Evolutionary conservation across 2,888 invertebrate genomes (phyloP).

Genomic region (Lucinisca nassula): DNA sequence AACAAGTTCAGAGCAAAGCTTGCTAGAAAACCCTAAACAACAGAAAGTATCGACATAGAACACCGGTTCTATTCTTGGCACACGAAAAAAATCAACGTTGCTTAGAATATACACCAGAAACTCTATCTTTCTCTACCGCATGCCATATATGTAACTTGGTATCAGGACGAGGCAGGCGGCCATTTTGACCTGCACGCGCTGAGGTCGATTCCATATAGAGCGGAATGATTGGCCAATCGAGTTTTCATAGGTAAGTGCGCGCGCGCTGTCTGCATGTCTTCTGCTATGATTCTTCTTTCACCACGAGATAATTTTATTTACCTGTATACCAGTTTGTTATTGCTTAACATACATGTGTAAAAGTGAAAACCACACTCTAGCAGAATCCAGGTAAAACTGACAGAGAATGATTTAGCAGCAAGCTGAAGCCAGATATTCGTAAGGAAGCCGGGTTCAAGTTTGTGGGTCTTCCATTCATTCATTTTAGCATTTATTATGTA

Average conservation of each 20-base stretch:
- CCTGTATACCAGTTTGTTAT: not conserved
- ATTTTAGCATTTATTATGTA: no score
- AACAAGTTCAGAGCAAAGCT: not conserved
- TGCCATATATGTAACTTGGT: slow-evolving; percentile 66
- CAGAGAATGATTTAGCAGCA: not conserved
- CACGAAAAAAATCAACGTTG: not conserved
- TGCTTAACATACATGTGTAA: not conserved
- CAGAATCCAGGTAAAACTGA: not conserved
- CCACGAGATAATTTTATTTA: not conserved
- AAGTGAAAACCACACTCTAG: not conserved
- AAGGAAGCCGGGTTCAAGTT: no score
- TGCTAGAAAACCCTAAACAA: slow-evolving; percentile 6
- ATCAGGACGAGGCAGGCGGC: slow-evolving; percentile 53
- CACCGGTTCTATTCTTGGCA: slow-evolving; percentile 11
- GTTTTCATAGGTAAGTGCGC: slow-evolving; percentile 8
- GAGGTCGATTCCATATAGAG: slow-evolving; percentile 70
- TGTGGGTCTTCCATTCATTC: no score
- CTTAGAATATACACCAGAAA: slow-evolving; percentile 45
- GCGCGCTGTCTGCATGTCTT: not conserved
- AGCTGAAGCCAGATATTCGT: not conserved
- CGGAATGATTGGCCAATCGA: slow-evolving; percentile 53
- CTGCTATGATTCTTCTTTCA: not conserved
- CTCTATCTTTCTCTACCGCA: slow-evolving; percentile 58
- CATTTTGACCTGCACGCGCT: slow-evolving; percentile 66
- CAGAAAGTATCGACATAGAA: not conserved